Conservation (phyloP, 37 sponge, comb jelly and placozoan genomes). For the Oopsacas minuta region DNA sequence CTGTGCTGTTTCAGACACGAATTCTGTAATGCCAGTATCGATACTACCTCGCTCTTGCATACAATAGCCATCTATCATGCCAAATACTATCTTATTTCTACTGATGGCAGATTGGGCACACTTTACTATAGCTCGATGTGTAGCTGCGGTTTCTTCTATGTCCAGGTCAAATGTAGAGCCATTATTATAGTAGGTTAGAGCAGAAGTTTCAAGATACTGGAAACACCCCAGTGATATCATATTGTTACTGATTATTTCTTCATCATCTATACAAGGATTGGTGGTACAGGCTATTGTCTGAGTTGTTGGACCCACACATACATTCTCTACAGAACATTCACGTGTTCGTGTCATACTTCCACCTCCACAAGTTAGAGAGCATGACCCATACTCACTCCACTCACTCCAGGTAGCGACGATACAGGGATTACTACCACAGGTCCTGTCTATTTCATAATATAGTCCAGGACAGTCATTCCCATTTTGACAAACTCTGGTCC, state of each 20-base stretch:
- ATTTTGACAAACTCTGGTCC: background rate
- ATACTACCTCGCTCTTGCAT: background rate
- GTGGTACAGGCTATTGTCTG: background rate
- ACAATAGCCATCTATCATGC: conserved; percentile 6
- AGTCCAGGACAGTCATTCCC: conserved; percentile 4
- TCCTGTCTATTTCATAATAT: background rate
- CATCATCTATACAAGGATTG: background rate
- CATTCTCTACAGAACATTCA: conserved; percentile 34
- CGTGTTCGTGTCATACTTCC: conserved; percentile 32
- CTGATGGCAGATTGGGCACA: background rate
- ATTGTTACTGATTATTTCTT: background rate
- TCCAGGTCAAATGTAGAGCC: background rate
- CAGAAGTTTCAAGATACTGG: background rate
- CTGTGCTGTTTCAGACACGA: background rate
- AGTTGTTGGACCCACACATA: conserved; percentile 20
- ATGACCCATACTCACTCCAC: conserved; percentile 43
- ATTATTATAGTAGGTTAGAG: background rate
- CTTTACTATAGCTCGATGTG: background rate
- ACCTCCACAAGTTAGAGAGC: conserved; percentile 50
- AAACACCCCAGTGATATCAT: background rate
- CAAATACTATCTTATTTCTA: background rate
- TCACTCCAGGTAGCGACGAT: conserved; percentile 29
- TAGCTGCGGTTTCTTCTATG: background rate
- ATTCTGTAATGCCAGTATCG: background rate
- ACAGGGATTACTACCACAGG: background rate